phyloP scores from a whole-genome alignment of 2,113 vertebrate genomes.

The Gobiocypris rarus region DNA sequence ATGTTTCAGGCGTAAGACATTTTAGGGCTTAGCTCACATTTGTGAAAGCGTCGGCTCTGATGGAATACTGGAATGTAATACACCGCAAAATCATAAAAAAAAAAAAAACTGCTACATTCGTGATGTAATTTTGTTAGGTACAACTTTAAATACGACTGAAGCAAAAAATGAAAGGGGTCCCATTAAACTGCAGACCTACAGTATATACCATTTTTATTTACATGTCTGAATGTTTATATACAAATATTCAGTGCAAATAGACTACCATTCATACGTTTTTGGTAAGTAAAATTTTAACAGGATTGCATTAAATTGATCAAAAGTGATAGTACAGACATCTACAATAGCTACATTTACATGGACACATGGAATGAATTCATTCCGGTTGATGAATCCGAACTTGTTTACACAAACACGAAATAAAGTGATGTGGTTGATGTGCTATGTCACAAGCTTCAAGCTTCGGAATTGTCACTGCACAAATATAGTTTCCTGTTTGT shows the following conservation, averaged over 20 bases:
- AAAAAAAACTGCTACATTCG: not conserved
- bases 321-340: not conserved
- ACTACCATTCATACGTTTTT: not conserved
- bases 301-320: not conserved
- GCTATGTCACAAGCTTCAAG: no score
- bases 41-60: not conserved
- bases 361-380: no score
- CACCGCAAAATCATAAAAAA: not conserved
- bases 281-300: not conserved
- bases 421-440: not conserved
- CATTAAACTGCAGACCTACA: no score
- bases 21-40: no score
- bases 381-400: no score
- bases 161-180: not conserved
- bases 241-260: not conserved
- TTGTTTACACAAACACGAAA: not conserved
- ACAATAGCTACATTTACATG: not conserved
- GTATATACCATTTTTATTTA: not conserved
- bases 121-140: not conserved
- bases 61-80: not conserved
- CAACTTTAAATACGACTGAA: not conserved
- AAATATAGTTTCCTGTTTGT: no score
- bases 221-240: not conserved
- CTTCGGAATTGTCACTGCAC: no score
- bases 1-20: no score